A percentile compares a stretch with the other conserved stretches of the same genome.
These are phyloP conservation scores for Chloroclysta siterata DNA, from an alignment of 2,888 invertebrate species.

Conservation along the genomic window DNA sequence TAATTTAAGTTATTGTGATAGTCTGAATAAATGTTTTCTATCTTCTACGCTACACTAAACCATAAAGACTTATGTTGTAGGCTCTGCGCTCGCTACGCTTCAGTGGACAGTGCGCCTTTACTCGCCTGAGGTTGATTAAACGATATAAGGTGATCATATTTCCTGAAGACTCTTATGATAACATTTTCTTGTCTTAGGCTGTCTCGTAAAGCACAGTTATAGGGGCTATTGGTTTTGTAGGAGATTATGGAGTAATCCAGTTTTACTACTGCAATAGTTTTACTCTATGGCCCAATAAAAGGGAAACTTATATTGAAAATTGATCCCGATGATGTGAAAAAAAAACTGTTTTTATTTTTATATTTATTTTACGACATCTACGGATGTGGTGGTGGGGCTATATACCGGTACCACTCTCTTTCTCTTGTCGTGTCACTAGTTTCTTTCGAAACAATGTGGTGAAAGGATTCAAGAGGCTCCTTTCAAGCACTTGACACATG, in stretches of 20 bases:
- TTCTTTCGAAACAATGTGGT: too few relatives aligned
- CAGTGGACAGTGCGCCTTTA: slow-evolving; percentile 37
- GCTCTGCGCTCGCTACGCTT: background rate
- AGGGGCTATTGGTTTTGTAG: slow-evolving; percentile 33
- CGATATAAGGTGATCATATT: slow-evolving; percentile 69
- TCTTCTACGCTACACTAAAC: background rate
- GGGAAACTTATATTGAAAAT: background rate
- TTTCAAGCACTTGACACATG: too few relatives aligned
- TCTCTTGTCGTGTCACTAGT: too few relatives aligned
- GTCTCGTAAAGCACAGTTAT: slow-evolving; percentile 56
- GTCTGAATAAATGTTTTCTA: background rate
- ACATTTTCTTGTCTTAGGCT: slow-evolving; percentile 54
- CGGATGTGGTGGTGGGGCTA: too few relatives aligned
- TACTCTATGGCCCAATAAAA: slow-evolving; percentile 13
- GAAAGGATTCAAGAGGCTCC: too few relatives aligned
- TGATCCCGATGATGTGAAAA: background rate
- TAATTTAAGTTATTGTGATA: too few relatives aligned
- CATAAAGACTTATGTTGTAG: background rate
- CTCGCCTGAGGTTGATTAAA: slow-evolving; percentile 67
- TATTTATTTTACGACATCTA: too few relatives aligned
- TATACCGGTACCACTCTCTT: too few relatives aligned
- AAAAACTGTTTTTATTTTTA: too few relatives aligned
- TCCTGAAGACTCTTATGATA: slow-evolving; percentile 61
- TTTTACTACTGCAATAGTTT: slow-evolving; percentile 21
- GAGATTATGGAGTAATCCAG: slow-evolving; percentile 28